phyloP scores from a whole-genome alignment of 2,113 vertebrate species.

The Elachura formosa region DNA sequence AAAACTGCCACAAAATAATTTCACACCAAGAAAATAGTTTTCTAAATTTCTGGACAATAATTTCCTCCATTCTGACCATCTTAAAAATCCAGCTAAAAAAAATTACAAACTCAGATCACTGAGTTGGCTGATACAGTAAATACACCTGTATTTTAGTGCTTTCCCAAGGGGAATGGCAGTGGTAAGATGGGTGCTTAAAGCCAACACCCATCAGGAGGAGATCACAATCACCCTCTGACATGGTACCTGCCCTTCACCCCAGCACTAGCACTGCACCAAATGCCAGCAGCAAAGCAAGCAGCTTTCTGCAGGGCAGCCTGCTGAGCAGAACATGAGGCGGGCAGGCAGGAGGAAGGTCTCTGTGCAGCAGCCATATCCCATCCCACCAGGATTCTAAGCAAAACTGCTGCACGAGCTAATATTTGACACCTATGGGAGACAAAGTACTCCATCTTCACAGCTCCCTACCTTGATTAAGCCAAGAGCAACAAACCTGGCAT shows the following conservation, averaged over 20 bases:
- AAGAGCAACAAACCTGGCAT: background rate
- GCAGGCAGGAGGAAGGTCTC: background rate
- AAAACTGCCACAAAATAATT: background rate
- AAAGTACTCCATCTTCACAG: accelerated
- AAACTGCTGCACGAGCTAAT: background rate
- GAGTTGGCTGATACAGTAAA: background rate
- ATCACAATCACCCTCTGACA: accelerated
- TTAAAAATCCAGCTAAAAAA: background rate
- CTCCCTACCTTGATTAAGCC: background rate
- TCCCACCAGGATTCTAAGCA: accelerated
- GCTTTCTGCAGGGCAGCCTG: accelerated
- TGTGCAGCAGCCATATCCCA: background rate
- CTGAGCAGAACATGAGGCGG: background rate
- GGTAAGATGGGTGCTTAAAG: background rate
- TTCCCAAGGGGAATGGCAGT: background rate
- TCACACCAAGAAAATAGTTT: background rate
- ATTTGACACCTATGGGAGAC: background rate
- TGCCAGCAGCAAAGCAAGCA: accelerated
- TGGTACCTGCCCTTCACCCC: accelerated
- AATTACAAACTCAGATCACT: background rate
- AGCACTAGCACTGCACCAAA: accelerated
- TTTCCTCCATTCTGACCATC: background rate
- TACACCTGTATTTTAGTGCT: background rate
- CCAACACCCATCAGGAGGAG: background rate
- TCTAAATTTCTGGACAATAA: background rate